A percentile compares a stretch with the other conserved stretches of the same genome.
Conservation (phyloP, 2,113 vertebrate genomes). For the Prunella fulvescens region DNA sequence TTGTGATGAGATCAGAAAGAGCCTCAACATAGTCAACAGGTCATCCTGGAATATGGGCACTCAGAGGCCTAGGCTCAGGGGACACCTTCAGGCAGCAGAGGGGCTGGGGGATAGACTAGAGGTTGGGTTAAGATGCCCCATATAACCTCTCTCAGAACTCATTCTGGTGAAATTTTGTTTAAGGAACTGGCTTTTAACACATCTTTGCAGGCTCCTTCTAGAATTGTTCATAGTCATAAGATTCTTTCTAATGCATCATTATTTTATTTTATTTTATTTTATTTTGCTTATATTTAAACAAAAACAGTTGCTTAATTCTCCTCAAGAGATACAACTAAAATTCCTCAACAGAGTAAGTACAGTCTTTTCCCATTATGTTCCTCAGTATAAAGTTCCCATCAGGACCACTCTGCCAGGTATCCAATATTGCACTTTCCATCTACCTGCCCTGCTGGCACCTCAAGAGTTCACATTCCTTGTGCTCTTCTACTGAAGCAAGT, state of each 20-base stretch:
- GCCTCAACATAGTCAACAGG: neutral
- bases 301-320: neutral
- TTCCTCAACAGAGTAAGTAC: neutral
- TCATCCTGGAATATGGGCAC: neutral
- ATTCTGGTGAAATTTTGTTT: neutral
- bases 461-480: neutral
- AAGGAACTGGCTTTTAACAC: neutral
- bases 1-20: neutral
- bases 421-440: neutral
- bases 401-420: neutral
- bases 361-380: neutral
- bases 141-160: neutral
- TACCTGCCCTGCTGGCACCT: neutral
- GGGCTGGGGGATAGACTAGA: too few relatives aligned
- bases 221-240: neutral
- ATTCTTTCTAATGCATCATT: neutral
- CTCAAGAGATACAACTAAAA: neutral
- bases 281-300: neutral
- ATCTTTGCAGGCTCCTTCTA: neutral
- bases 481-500: neutral
- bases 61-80: neutral
- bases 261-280: neutral
- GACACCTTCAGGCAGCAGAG: neutral
- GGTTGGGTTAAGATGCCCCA: neutral
- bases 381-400: neutral